Percentiles rank a stretch among this genome's conserved stretches.
These are phyloP conservation scores for Apodemia duryi DNA, from an alignment of 2,888 invertebrate genomes.

Conservation along the genomic window DNA sequence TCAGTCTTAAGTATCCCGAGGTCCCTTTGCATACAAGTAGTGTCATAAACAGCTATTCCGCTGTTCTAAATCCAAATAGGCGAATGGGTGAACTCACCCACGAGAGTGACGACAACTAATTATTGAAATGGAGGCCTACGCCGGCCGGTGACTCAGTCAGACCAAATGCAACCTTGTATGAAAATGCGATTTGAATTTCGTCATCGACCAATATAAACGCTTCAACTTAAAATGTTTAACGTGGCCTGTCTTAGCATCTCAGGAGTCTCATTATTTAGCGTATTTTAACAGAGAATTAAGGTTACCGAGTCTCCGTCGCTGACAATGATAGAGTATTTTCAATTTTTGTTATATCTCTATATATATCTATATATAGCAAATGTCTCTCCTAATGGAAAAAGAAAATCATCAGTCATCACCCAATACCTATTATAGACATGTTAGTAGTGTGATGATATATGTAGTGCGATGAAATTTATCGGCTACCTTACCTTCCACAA, in stretches of 20 bases:
- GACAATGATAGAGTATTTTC: too few relatives aligned
- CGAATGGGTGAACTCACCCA: neutral
- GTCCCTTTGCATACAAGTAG: too few relatives aligned
- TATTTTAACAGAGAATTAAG: neutral
- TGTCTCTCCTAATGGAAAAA: too few relatives aligned
- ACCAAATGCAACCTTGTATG: conserved; percentile 6
- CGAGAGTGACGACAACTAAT: neutral
- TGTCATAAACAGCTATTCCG: neutral
- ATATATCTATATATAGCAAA: too few relatives aligned
- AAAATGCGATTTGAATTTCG: neutral
- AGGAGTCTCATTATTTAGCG: neutral
- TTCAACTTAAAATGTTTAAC: neutral
- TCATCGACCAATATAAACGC: conserved; percentile 8
- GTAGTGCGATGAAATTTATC: too few relatives aligned
- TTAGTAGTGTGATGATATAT: too few relatives aligned
- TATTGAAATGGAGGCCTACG: neutral
- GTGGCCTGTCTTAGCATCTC: neutral
- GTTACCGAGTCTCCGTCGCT: neutral
- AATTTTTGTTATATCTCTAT: too few relatives aligned
- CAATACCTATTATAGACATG: too few relatives aligned
- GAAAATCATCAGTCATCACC: too few relatives aligned
- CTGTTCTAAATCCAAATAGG: neutral
- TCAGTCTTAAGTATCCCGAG: too few relatives aligned
- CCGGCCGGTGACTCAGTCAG: neutral
- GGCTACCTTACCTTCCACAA: too few relatives aligned